Conservation (phyloP, 2,113 vertebrate genomes). For the Phyllostomus hastatus region DNA sequence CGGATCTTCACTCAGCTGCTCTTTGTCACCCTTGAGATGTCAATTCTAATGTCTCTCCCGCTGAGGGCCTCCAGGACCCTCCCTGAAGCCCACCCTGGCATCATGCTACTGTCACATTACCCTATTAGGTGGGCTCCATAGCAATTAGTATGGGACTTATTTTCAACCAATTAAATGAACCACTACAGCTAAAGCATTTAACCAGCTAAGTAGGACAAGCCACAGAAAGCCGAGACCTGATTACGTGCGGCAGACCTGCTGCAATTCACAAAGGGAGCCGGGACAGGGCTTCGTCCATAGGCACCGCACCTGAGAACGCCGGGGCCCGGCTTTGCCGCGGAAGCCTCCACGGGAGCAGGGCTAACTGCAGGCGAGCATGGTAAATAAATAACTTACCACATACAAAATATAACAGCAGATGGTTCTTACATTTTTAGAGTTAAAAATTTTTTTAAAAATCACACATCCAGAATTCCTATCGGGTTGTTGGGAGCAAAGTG, state of each 20-base stretch:
- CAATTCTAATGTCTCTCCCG: not conserved
- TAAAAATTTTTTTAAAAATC: slow-evolving; percentile 33
- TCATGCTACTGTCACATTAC: not conserved
- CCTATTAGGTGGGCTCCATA: not conserved
- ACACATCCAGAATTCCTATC: slow-evolving; percentile 50
- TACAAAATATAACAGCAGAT: slow-evolving; percentile 63
- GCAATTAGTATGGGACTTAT: not conserved
- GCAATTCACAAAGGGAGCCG: not conserved
- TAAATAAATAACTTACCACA: slow-evolving; percentile 40
- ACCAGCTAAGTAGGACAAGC: not conserved
- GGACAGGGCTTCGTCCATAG: not conserved
- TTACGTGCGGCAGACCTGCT: not conserved
- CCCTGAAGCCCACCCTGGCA: not conserved
- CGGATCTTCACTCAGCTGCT: not conserved
- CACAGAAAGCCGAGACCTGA: not conserved
- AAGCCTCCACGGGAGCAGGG: not conserved
- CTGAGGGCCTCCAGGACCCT: not conserved
- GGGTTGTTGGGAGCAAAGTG: slow-evolving; percentile 54
- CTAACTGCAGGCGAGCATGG: not conserved
- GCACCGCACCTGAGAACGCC: not conserved
- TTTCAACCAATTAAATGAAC: not conserved
- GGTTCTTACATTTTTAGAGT: slow-evolving; percentile 55
- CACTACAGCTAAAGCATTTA: not conserved
- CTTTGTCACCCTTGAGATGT: not conserved
- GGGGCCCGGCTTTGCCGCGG: not conserved